Percentiles rank a stretch among this genome's conserved stretches.
These are phyloP conservation scores for Tethea ocularis DNA, from an alignment of 2,888 invertebrate genomes.

Conservation along the genomic window DNA sequence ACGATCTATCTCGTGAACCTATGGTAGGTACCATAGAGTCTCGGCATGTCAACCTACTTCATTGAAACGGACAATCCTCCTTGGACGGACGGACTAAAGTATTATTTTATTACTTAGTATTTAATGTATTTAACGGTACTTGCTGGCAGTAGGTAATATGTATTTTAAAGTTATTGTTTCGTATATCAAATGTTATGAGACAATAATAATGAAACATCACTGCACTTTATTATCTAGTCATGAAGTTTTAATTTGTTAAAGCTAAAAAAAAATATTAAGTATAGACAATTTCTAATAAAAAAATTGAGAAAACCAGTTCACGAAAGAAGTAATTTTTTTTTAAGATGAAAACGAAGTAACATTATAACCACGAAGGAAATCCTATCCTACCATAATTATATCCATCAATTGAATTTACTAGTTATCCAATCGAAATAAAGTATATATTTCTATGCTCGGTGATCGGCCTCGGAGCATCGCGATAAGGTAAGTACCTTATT, in stretches of 20 bases:
- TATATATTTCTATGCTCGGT: no score
- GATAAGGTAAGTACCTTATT: no score
- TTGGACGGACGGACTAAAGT: background rate
- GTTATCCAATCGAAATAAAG: no score
- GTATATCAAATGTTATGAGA: no score
- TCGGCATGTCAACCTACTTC: background rate
- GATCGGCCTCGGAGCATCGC: no score
- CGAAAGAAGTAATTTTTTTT: background rate
- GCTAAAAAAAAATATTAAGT: background rate
- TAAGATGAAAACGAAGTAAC: background rate
- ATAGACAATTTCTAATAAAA: background rate
- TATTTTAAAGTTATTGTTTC: background rate
- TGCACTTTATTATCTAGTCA: background rate
- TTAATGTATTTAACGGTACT: background rate
- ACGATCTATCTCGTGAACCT: constrained; percentile 9
- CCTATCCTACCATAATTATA: background rate
- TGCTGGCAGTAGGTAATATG: background rate
- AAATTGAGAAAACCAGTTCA: background rate
- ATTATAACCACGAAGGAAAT: background rate
- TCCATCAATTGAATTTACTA: no score
- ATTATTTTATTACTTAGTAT: background rate
- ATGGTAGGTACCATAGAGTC: background rate
- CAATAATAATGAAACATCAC: no score
- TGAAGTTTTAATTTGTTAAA: no score
- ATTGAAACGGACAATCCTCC: background rate